These are phyloP conservation scores for Lates japonicus DNA, from an alignment of 2,797 vertebrate genomes.

Conservation along the genomic window DNA sequence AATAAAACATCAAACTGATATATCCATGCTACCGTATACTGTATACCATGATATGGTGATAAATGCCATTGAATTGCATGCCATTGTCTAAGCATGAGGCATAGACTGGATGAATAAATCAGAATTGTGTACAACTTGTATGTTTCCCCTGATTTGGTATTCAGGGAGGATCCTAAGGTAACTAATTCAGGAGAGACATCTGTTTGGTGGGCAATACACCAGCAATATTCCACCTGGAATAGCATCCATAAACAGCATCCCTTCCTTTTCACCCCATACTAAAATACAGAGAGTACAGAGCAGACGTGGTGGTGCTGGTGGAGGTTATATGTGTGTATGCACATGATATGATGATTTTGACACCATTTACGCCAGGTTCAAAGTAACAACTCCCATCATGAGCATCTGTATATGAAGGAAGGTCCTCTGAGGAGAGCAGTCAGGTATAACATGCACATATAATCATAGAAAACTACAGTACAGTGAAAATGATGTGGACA, in stretches of 20 bases:
- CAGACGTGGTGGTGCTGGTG: slow-evolving; percentile 29
- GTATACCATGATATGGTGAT: slow-evolving; percentile 39
- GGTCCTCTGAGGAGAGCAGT: not conserved
- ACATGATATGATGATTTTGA: slow-evolving; percentile 44
- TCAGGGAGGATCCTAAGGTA: slow-evolving; percentile 75
- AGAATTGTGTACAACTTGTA: slow-evolving; percentile 62
- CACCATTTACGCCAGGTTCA: slow-evolving; percentile 27
- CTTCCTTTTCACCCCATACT: slow-evolving; percentile 42
- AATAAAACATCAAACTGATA: slow-evolving; percentile 57
- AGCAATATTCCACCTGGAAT: slow-evolving; percentile 78
- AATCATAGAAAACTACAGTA: not conserved
- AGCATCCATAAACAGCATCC: slow-evolving; percentile 73
- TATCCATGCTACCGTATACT: slow-evolving; percentile 15
- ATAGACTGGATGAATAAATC: slow-evolving; percentile 72
- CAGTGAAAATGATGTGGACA: not conserved
- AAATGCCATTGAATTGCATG: slow-evolving; percentile 66
- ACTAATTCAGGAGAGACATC: slow-evolving; percentile 84
- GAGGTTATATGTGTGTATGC: slow-evolving; percentile 39
- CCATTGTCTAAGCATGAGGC: slow-evolving; percentile 59
- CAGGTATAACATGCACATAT: not conserved
- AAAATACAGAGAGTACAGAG: slow-evolving; percentile 24
- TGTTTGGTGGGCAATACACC: slow-evolving; percentile 77
- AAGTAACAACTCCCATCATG: not conserved
- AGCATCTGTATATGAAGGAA: slow-evolving; percentile 18
- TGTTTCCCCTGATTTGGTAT: slow-evolving; percentile 73